Evolutionary conservation across 2,113 vertebrate species (phyloP), one percentile per base, ranked within the genome.

Genomic region (Pluvialis apricaria): DNA sequence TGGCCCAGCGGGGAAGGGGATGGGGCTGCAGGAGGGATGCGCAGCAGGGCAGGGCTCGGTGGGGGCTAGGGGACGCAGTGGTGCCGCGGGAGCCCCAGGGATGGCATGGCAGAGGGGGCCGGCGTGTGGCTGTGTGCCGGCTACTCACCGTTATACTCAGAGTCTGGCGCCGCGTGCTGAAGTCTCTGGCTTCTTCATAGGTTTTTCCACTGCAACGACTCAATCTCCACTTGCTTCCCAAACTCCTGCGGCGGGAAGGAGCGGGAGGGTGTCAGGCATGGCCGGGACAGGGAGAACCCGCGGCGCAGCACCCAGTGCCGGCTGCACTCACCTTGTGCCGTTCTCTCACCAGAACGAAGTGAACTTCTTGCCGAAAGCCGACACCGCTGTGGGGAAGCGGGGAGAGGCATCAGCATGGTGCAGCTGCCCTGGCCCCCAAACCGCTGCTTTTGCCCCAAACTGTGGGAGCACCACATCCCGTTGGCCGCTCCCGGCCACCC

Each of bases 331-430:
- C 99, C 98, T 96, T 96, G 95, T 91, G 91, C 92, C 94, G 90
- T 98, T 96, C 88, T 97, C 98, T 99, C 99, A 99, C 99, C 99
- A 99, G 96, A 99, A 99, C 20, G 99, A 99, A 97, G 99, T 99
- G 98, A 99, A 99, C 98, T 99, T 99, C 98, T 99, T 99, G 95
- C 99, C 99, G 32, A 99, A 99, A 97, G 99, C 99, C 92, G 99
- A 99, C 95, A 99, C 98, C 92, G 99, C 99, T 97, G 94, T 1
- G 4, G 80, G 65, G 70, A 85, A 91, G 61, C 7, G 22, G 1
- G 52, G 34, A 92, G 36, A 96, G 28, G 52, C 0, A 3, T 96
- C 57, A 96, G 65, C 25, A 34, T 4, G 25, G 45, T 0, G 0
- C 26, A 72, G 72, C 15, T 2, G 5, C 24, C 55, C 52, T 0